Evolutionary conservation across 2,113 vertebrate species (phyloP), one percentile per base, ranked within the genome.

Genomic region (Thermophis baileyi): DNA sequence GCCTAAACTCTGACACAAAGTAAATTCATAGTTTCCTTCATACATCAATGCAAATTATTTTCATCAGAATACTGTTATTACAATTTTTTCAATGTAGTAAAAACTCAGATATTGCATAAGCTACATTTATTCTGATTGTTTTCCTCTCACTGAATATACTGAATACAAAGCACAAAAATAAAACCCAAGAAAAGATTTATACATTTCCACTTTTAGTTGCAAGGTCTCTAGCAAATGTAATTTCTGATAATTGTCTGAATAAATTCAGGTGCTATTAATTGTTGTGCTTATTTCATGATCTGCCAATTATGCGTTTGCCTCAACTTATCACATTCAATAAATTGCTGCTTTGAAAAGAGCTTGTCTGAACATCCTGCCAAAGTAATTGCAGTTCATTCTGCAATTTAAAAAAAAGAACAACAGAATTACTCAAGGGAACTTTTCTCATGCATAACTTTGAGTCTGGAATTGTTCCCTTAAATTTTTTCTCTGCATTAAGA

Each of bases 301-400:
- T 90, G 55, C 88, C 96, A 96, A 93, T 94, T 95, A 95, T 91
- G 92, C 86, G 49, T 92, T 95, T 94, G 49, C 93, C 93, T 94
- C 92, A 93, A 89, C 85, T 20, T 93, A 91, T 96, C 92, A 85
- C 25, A 89, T 96, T 95, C 91, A 93, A 87, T 92, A 95, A 96
- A 93, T 94, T 1, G 95, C 93, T 97, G 95, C 89, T 95, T 94
- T 96, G 94, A 95, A 96, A 96, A 93, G 91, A 88, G 91, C 93
- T 93, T 95, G 87, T 96, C 91, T 94, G 93, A 96, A 94, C 81
- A 92, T 93, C 47, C 91, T 95, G 46, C 85, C 93, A 94, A 95
- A 96, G 95, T 95, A 94, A 96, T 92, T 96, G 94, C 89, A 55
- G 89, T 85, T 95, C 86, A 55, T 96, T 95, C 95, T 94, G 93